Percentiles rank a stretch among this genome's conserved stretches.
Conservation (phyloP, 1,140 invertebrate genomes). For the Bilobella aurantiaca region DNA sequence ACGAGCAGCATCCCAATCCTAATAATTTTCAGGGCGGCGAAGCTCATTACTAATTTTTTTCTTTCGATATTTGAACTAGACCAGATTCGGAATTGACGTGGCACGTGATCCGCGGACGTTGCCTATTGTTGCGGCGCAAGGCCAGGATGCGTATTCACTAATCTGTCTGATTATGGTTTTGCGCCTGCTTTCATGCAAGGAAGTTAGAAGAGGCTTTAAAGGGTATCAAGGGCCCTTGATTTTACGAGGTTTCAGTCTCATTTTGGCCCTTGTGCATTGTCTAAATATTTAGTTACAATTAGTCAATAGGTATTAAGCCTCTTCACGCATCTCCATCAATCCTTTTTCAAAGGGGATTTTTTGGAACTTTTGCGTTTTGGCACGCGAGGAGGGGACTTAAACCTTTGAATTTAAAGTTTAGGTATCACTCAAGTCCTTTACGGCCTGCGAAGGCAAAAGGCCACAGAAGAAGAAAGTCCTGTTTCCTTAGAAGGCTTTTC, state of each 20-base stretch:
- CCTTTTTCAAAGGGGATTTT: neutral
- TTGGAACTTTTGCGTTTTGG: neutral
- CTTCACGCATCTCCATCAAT: neutral
- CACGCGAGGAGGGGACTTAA: neutral
- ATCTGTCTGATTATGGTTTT: neutral
- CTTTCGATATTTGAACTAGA: neutral
- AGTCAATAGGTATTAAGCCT: neutral
- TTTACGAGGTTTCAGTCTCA: neutral
- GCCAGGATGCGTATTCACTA: neutral
- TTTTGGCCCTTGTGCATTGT: slow-evolving; percentile 15
- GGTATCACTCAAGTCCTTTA: too few species aligned
- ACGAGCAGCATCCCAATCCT: neutral
- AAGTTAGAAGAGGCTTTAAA: neutral
- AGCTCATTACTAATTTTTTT: neutral
- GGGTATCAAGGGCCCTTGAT: neutral
- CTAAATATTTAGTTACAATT: slow-evolving; percentile 34
- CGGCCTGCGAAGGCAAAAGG: too few species aligned
- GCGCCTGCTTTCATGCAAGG: neutral
- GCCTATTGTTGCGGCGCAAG: neutral
- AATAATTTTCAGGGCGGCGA: slow-evolving; percentile 1
- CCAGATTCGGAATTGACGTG: neutral
- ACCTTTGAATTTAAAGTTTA: too few species aligned
- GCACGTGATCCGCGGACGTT: neutral
- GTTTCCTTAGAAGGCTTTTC: too few species aligned
- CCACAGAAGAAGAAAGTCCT: too few species aligned